Percentiles rank a stretch among this genome's conserved stretches.
phyloP scores from a whole-genome alignment of 2,113 vertebrate genomes.

The Petromus typicus region DNA sequence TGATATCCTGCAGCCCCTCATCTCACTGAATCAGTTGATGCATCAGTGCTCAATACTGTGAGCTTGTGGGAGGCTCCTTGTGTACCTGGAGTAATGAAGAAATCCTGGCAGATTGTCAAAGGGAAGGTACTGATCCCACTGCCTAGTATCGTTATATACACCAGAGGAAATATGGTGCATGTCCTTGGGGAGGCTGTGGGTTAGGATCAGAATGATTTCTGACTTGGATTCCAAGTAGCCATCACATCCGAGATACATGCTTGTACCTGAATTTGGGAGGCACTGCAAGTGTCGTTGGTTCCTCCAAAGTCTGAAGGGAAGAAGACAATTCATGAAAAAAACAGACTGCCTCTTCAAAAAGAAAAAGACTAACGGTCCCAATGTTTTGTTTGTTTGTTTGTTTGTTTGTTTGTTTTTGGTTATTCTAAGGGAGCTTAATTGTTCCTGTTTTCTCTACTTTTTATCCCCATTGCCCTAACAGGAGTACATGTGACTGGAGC shows the following conservation, averaged over 20 bases:
- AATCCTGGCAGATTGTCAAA: conserved; percentile 94
- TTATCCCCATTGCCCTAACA: background rate
- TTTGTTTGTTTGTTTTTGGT: too few species aligned
- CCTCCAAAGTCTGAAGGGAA: too few species aligned
- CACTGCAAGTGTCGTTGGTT: conserved; percentile 90
- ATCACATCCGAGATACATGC: conserved; percentile 97
- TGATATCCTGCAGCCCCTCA: conserved; percentile 93
- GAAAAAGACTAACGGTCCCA: background rate
- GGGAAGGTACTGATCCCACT: conserved; percentile 95
- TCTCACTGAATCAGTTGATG: conserved; percentile 97
- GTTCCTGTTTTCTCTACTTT: conserved; percentile 9
- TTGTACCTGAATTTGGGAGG: conserved; percentile 97
- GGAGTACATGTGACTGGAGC: background rate
- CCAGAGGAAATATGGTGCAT: conserved; percentile 96
- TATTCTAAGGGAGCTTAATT: background rate
- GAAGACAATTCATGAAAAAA: background rate
- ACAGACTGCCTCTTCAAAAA: background rate
- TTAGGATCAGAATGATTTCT: conserved; percentile 97
- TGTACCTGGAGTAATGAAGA: conserved; percentile 96
- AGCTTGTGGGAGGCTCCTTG: conserved; percentile 98
- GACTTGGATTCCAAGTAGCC: conserved; percentile 97
- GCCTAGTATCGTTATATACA: conserved; percentile 96
- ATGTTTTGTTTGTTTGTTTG: background rate
- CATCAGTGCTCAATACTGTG: conserved; percentile 97
- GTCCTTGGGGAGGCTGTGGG: conserved; percentile 96